Evolutionary conservation across 1,140 invertebrate species (phyloP).

Genomic region (Hydropsyche tenuis): DNA sequence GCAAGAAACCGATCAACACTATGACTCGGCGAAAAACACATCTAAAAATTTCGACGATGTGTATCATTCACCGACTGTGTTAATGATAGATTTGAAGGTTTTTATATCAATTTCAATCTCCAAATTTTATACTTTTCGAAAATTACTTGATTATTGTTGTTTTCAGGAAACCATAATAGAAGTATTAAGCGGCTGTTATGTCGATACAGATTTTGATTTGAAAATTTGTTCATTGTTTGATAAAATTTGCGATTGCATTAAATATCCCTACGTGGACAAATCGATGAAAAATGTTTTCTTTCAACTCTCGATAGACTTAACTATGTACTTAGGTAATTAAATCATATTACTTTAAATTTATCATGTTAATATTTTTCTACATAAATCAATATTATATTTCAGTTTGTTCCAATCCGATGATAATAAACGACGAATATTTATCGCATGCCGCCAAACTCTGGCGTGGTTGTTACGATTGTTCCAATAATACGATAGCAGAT

Average conservation of each 20-base stretch:
- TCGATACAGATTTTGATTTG: background rate
- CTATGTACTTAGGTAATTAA: constrained; percentile 21
- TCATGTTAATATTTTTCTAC: background rate
- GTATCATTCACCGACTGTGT: constrained; percentile 12
- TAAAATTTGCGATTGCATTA: background rate
- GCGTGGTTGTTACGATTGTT: background rate
- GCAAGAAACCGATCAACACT: background rate
- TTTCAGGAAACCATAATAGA: constrained; percentile 4
- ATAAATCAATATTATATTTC: constrained; percentile 7
- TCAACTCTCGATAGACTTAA: constrained; percentile 25
- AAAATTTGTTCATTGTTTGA: background rate
- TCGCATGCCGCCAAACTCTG: background rate
- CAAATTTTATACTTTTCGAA: background rate
- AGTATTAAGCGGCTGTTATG: background rate
- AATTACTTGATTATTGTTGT: background rate
- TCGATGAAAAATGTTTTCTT: background rate
- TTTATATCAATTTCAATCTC: background rate
- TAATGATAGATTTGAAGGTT: constrained; percentile 30
- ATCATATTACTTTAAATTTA: background rate
- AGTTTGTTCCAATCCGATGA: constrained; percentile 19
- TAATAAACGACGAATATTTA: constrained; percentile 17
- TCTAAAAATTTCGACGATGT: constrained; percentile 16
- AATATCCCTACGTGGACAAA: constrained; percentile 28
- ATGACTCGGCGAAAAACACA: no score
- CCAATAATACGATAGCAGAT: background rate